Evolutionary conservation across 1,140 invertebrate genomes (phyloP).

Genomic region (Manduca sexta): DNA sequence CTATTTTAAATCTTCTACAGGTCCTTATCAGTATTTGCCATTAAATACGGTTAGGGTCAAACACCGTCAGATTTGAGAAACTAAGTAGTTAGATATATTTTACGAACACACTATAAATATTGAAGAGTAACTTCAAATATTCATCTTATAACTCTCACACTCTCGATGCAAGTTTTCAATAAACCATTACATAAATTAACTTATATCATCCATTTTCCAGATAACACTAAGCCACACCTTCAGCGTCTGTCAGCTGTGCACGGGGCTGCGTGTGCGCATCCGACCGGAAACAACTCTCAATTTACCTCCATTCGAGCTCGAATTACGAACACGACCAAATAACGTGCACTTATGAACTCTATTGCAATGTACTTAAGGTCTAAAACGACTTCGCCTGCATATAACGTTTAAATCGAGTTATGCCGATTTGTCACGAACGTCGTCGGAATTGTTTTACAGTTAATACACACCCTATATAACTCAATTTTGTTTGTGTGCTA

Average conservation of each 20-base stretch:
- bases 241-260: slow-evolving; percentile 26
- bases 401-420: neutral
- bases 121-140: too few relatives aligned
- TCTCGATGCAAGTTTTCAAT: too few relatives aligned
- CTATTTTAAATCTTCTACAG: too few relatives aligned
- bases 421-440: slow-evolving; percentile 1
- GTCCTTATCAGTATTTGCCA: too few relatives aligned
- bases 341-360: slow-evolving; percentile 2
- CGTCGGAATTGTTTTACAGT: neutral
- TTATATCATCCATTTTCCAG: too few relatives aligned
- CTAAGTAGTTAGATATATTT: too few relatives aligned
- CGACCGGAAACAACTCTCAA: slow-evolving; percentile 18
- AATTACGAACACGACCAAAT: slow-evolving; percentile 27
- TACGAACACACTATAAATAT: too few relatives aligned
- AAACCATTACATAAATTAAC: too few relatives aligned
- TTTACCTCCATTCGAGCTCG: slow-evolving; percentile 22
- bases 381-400: neutral
- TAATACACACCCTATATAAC: neutral
- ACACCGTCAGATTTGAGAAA: too few relatives aligned
- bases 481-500: too few relatives aligned
- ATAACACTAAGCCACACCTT: slow-evolving; percentile 54
- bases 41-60: too few relatives aligned
- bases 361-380: neutral
- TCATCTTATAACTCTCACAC: too few relatives aligned
- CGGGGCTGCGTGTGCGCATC: slow-evolving; percentile 9